Evolutionary conservation across 2,113 vertebrate species (phyloP), one percentile per base, ranked within the genome.

Genomic region (Lontra canadensis): DNA sequence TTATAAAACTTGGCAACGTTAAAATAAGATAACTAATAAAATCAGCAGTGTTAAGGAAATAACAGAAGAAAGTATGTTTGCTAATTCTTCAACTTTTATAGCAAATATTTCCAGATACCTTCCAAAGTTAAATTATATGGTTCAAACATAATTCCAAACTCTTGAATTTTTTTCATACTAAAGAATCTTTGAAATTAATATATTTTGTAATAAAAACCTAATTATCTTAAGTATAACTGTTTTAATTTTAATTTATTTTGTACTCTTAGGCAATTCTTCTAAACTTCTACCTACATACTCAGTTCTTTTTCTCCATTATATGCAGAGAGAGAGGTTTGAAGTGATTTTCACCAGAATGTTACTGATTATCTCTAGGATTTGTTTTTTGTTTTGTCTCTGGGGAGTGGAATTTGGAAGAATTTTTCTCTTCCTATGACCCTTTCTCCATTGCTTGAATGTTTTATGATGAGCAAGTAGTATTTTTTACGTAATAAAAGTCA

Each of bases 1-100:
- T 88, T 88, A 59, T 18, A 78, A 95, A 92, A 87, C 20, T 65
- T 94, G 91, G 65, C 49, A 94, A 82, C 13, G 79, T 90, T 74
- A 89, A 96, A 96, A 94, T 63, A 55, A 95, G 69, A 18, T 90
- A 86, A 87, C 76, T 63, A 95, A 82, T 73, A 69, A 74, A 89
- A 65, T 92, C 25, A 76, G 7, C 95, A 73, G 15, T 59, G 3
- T 52, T 52, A 17, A 86, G 25, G 39, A 73, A 47, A 39, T 23
- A 78, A 63, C 3, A 49, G 63, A n/a, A 57, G 42, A 71, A 95
- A 67, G 14, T 42, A 63, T 29, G 13, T 31, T 65, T 94, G 34
- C 76, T 94, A 61, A 79, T 71, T 44, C 81, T 97, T 84, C 12
- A 57, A 10, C 2, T 78, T 95, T 92, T 81, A 67, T 12, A 73